Conservation (phyloP, 2,888 invertebrate species). For the Euphydryas editha region DNA sequence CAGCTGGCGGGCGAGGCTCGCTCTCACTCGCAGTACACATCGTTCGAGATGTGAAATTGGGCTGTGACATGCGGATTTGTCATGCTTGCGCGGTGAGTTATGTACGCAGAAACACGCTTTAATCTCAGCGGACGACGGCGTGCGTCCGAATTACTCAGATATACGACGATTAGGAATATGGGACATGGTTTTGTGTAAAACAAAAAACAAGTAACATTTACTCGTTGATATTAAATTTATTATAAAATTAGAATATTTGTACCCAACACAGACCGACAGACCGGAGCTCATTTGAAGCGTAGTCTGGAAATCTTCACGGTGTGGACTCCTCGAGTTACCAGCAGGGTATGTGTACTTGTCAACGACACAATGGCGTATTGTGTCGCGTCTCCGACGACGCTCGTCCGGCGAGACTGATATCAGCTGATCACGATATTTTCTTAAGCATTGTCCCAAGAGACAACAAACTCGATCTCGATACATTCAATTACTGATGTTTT, state of each 20-base stretch:
- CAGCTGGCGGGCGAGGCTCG: constrained; percentile 18
- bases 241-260: no score
- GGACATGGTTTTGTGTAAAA: not conserved
- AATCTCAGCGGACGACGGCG: not conserved
- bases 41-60: constrained; percentile 15
- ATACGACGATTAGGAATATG: not conserved
- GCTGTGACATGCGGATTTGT: constrained; percentile 25
- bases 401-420: not conserved
- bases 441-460: not conserved
- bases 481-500: not conserved
- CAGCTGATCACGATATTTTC: not conserved
- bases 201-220: not conserved
- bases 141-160: not conserved
- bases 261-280: not conserved
- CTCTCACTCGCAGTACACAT: not conserved
- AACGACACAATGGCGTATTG: constrained; percentile 9
- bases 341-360: not conserved
- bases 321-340: not conserved
- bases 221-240: not conserved
- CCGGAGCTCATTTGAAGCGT: not conserved
- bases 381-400: constrained; percentile 1
- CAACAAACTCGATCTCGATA: not conserved
- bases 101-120: constrained; percentile 7
- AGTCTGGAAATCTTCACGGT: not conserved
- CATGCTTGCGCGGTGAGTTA: constrained; percentile 17